Base-by-base conservation (phyloP, 2,888 invertebrate genomes). In the Lordiphosa fenestrarum region DNA sequence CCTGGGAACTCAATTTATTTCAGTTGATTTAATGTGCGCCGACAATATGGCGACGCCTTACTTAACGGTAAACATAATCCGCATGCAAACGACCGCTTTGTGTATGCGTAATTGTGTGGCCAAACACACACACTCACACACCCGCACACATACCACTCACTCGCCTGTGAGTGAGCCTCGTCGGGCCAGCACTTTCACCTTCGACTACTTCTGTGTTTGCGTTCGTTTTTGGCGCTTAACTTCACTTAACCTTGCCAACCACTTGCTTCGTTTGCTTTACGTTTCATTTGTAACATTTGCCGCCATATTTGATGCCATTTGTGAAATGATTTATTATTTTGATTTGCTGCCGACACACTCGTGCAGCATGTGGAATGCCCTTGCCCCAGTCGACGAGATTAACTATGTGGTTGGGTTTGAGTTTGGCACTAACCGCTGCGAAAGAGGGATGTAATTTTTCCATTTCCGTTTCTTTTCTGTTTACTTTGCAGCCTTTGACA, bases 271-370 rank as follows among this genome's bases (percentile, higher is more conserved):
- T 70, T 77, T 80, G 69, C 71, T 71, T 70, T 73, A 71, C 75
- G 68, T 81, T 82, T 86, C 77, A 84, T 85, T 85, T 85, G 84
- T 80, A 84, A 81, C 86, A 85, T 84, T 86, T 86, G 86, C 83
- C 84, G 81, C 82, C 80, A 77, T 83, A 80, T 80, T 78, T 83
- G 83, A 83, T 80, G 80, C 80, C 80, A 81, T 81, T 81, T 83
- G 74, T 64, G 81, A 72, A 74, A 80, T 77, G 81, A 81, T 81
- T 83, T 83, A 81, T 81, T 83, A 81, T 81, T 83, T 82, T 80
- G 83, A 81, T 83, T 82, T 81, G 70, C 77, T 74, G 63, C 76
- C 77, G 69, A 78, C 80, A 78, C 80, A 76, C 69, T 66, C 70
- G 60, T 68, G 60, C 72, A 19, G 19, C 69, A 62, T 61, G 50